A percentile compares a stretch with the other conserved stretches of the same genome.
Conservation (phyloP, 2,888 invertebrate genomes). For the Toxonevra muliebris region DNA sequence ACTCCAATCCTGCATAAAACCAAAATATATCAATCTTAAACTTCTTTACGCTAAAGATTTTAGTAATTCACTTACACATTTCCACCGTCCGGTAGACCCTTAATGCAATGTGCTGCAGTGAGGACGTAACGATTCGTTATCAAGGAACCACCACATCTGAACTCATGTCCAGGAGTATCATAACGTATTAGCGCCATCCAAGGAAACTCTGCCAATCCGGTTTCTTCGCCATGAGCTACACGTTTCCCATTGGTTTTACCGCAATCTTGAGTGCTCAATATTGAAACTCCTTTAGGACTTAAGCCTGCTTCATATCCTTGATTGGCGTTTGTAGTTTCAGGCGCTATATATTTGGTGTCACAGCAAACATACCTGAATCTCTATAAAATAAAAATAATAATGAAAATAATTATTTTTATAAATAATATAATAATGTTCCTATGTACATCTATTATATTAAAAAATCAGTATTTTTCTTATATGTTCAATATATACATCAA, state of each 20-base stretch:
- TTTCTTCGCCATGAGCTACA: slow-evolving; percentile 72
- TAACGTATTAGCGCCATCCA: slow-evolving; percentile 82
- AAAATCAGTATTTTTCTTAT: too few relatives aligned
- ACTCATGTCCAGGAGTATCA: slow-evolving; percentile 45
- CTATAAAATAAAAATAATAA: not conserved
- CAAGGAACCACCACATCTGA: slow-evolving; percentile 62
- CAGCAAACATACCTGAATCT: not conserved
- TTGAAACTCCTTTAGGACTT: slow-evolving; percentile 40
- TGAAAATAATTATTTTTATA: too few relatives aligned
- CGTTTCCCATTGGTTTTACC: slow-evolving; percentile 69
- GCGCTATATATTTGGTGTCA: not conserved
- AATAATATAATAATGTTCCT: too few relatives aligned
- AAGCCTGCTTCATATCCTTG: not conserved
- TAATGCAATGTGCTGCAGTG: slow-evolving; percentile 59
- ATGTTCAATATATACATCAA: too few relatives aligned
- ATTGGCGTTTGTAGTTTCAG: not conserved
- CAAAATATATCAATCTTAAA: slow-evolving; percentile 10
- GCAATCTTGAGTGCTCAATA: slow-evolving; percentile 63
- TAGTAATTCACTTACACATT: slow-evolving; percentile 46
- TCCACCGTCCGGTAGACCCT: slow-evolving; percentile 26
- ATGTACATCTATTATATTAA: too few relatives aligned
- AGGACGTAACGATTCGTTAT: slow-evolving; percentile 54
- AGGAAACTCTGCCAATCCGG: slow-evolving; percentile 73
- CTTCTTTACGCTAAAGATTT: not conserved
- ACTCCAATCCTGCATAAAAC: slow-evolving; percentile 52